Conservation (phyloP, 1,140 invertebrate species). For the Cydia amplana region DNA sequence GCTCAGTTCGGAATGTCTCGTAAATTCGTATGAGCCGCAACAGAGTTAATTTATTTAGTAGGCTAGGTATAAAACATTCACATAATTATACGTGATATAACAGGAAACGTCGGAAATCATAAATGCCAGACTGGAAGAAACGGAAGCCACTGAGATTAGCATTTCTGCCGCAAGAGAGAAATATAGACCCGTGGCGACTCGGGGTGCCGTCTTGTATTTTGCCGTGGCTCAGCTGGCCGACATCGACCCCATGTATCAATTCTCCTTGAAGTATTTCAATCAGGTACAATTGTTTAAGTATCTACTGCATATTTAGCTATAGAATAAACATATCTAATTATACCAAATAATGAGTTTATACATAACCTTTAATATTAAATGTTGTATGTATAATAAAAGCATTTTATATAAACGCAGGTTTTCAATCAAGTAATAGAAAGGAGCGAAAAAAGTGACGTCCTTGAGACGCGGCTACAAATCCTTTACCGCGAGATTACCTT, state of each 20-base stretch:
- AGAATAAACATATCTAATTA: too few relatives aligned
- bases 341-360: too few relatives aligned
- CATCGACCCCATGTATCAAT: conserved; percentile 98
- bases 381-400: neutral
- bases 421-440: conserved; percentile 88
- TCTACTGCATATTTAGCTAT: too few relatives aligned
- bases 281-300: conserved; percentile 75
- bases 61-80: neutral
- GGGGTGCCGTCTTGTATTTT: conserved; percentile 95
- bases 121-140: conserved; percentile 87
- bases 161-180: conserved; percentile 91
- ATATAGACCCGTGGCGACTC: conserved; percentile 90
- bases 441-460: conserved; percentile 83
- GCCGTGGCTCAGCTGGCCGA: conserved; percentile 92
- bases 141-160: conserved; percentile 89
- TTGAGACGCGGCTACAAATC: conserved; percentile 83
- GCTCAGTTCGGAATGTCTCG: too few relatives aligned
- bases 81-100: conserved; percentile 2
- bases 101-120: conserved; percentile 91
- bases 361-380: too few relatives aligned
- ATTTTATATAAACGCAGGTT: conserved; percentile 76
- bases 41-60: too few relatives aligned
- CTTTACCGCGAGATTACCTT: conserved; percentile 89
- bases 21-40: too few relatives aligned
- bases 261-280: conserved; percentile 93